Conservation (phyloP, 2,797 vertebrate species). For the Sebastes vulpes region DNA sequence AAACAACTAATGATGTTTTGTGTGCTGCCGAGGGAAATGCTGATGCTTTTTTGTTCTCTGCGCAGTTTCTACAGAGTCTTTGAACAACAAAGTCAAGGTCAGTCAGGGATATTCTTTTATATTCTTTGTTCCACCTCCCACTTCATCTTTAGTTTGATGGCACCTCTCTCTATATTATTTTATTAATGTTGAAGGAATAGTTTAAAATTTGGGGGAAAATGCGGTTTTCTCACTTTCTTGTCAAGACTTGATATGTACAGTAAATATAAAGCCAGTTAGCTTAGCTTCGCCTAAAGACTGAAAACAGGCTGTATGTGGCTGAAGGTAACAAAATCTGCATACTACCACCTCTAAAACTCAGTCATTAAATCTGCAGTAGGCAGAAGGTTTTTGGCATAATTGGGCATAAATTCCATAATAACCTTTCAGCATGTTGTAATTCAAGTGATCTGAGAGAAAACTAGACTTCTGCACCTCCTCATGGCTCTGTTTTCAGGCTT, state of each 20-base stretch:
- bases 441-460: too few relatives aligned
- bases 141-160: background rate
- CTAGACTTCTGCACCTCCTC: too few relatives aligned
- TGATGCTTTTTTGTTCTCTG: slow-evolving; percentile 19
- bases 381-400: too few relatives aligned
- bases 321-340: too few relatives aligned
- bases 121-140: background rate
- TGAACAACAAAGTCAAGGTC: slow-evolving; percentile 51
- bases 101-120: slow-evolving; percentile 7
- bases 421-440: too few relatives aligned
- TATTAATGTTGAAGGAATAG: background rate
- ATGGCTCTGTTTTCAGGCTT: too few relatives aligned
- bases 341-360: too few relatives aligned
- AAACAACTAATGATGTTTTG: slow-evolving; percentile 29
- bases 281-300: too few relatives aligned
- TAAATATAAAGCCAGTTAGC: background rate
- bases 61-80: background rate
- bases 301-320: too few relatives aligned
- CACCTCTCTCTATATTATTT: background rate
- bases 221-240: background rate
- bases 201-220: background rate
- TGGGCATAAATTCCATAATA: too few relatives aligned
- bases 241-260: too few relatives aligned
- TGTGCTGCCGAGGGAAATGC: slow-evolving; percentile 16
- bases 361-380: too few relatives aligned